Percentiles rank a stretch among this genome's conserved stretches.
Evolutionary conservation across 2,797 vertebrate species (phyloP).

Genomic region (Danio kyathit): DNA sequence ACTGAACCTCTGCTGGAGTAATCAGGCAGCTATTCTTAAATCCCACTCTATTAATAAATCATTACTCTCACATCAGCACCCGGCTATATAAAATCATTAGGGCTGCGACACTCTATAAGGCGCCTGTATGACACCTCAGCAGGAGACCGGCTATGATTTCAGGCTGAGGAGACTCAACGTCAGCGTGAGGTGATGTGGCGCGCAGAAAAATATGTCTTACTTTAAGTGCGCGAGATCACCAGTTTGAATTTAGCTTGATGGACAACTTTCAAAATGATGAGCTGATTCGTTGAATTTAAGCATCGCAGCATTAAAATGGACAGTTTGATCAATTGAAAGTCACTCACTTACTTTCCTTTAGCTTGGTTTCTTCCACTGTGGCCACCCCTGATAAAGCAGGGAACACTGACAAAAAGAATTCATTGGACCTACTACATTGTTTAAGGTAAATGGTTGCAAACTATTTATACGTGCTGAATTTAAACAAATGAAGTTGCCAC

Average conservation of each 20-base stretch:
- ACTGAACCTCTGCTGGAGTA: constrained; percentile 60
- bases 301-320: too few species aligned
- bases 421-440: too few species aligned
- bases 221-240: background rate
- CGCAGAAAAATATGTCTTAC: constrained; percentile 14
- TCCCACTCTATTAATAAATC: constrained; percentile 61
- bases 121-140: constrained; percentile 34
- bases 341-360: too few species aligned
- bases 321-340: too few species aligned
- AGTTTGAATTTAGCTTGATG: constrained; percentile 11
- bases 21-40: constrained; percentile 56
- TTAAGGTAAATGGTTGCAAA: too few species aligned
- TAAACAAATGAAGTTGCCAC: too few species aligned
- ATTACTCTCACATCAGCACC: constrained; percentile 56
- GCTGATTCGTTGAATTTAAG: too few species aligned
- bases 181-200: constrained; percentile 8
- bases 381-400: too few species aligned
- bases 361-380: too few species aligned
- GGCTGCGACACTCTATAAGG: constrained; percentile 18
- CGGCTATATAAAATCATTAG: constrained; percentile 63
- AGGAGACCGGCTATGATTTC: constrained; percentile 32
- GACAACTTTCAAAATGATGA: background rate
- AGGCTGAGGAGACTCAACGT: background rate
- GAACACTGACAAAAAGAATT: too few species aligned
- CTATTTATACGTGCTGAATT: too few species aligned